A percentile compares a stretch with the other conserved stretches of the same genome.
Conservation (phyloP, 2,797 vertebrate genomes). For the Acanthornis magna region DNA sequence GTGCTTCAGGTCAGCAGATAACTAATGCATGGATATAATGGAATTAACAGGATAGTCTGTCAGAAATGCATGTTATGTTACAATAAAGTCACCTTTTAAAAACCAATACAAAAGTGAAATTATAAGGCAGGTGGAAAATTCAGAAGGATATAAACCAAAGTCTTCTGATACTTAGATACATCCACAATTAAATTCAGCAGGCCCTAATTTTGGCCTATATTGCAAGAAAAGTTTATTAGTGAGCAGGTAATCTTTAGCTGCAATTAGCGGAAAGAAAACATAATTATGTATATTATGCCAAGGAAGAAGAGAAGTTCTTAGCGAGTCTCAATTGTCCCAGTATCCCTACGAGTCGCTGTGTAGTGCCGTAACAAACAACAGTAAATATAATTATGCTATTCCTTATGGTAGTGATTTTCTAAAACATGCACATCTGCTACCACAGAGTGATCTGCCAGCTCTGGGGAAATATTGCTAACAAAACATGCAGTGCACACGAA, state of each 20-base stretch:
- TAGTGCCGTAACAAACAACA: slow-evolving; percentile 49
- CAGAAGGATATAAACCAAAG: not conserved
- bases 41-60: not conserved
- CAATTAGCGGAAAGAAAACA: slow-evolving; percentile 4
- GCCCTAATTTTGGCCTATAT: not conserved
- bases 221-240: not conserved
- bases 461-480: slow-evolving; percentile 68
- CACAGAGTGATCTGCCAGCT: slow-evolving; percentile 57
- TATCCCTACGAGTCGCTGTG: slow-evolving; percentile 9
- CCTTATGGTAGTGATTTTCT: slow-evolving; percentile 70
- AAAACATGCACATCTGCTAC: slow-evolving; percentile 68
- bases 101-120: not conserved
- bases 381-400: slow-evolving; percentile 73
- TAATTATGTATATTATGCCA: slow-evolving; percentile 16
- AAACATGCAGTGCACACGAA: slow-evolving; percentile 61
- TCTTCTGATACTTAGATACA: not conserved
- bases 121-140: not conserved
- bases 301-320: slow-evolving; percentile 1
- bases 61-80: not conserved
- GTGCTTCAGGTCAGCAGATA: not conserved
- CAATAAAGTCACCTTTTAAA: not conserved
- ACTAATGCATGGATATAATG: not conserved
- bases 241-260: slow-evolving; percentile 14
- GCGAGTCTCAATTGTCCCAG: slow-evolving; percentile 26
- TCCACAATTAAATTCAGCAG: not conserved